Conservation (phyloP, 2,888 invertebrate genomes). For the Lymantria dispar region DNA sequence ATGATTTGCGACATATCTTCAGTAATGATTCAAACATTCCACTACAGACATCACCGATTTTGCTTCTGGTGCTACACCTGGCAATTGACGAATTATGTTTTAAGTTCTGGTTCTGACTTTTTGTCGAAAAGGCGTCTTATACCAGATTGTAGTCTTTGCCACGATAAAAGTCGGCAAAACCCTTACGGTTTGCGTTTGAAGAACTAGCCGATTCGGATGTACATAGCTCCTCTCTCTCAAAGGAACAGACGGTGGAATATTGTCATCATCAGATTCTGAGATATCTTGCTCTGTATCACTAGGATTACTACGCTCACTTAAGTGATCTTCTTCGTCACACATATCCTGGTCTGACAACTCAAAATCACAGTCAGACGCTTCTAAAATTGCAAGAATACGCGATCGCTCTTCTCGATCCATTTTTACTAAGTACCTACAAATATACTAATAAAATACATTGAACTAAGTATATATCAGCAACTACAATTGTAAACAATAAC, state of each 20-base stretch:
- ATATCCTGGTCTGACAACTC: background rate
- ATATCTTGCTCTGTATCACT: background rate
- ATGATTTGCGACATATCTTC: too few species aligned
- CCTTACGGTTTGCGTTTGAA: background rate
- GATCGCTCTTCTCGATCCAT: slow-evolving; percentile 9
- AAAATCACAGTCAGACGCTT: slow-evolving; percentile 14
- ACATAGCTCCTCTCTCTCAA: too few species aligned
- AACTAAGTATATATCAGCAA: slow-evolving; percentile 8
- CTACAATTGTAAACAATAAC: background rate
- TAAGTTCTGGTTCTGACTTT: slow-evolving; percentile 15
- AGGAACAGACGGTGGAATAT: background rate
- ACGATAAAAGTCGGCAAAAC: background rate
- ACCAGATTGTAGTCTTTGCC: slow-evolving; percentile 6
- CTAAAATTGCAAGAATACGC: slow-evolving; percentile 10
- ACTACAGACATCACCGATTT: slow-evolving; percentile 2
- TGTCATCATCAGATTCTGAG: background rate
- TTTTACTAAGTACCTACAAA: slow-evolving; percentile 12
- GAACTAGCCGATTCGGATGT: background rate
- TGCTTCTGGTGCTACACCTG: slow-evolving; percentile 15
- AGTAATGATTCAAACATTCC: too few species aligned
- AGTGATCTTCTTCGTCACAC: background rate
- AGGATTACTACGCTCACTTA: background rate
- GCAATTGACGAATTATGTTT: slow-evolving; percentile 15
- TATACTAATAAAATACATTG: slow-evolving; percentile 12
- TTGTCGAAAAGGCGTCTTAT: slow-evolving; percentile 16